Evolutionary conservation across 2,113 vertebrate genomes (phyloP).

Genomic region (Nycticebus coucang): DNA sequence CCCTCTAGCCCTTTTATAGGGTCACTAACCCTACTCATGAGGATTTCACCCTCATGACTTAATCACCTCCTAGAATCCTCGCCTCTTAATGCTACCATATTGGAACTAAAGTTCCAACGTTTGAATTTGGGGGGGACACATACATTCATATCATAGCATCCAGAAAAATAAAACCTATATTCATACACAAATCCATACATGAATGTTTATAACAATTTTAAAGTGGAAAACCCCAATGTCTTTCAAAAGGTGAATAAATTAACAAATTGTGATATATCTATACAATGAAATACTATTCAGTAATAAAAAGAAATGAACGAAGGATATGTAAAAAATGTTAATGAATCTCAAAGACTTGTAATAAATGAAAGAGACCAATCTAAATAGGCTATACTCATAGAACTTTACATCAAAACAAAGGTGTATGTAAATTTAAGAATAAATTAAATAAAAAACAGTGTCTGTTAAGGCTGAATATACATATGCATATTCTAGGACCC

Average conservation of each 20-base stretch:
- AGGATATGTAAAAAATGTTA: constrained; percentile 6
- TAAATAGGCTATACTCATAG: background rate
- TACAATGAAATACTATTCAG: background rate
- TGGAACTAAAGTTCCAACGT: background rate
- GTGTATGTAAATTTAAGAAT: background rate
- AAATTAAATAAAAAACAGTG: constrained; percentile 5
- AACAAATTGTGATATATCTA: background rate
- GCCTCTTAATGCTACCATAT: background rate
- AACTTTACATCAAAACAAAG: background rate
- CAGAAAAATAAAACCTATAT: constrained; percentile 1
- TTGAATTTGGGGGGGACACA: too few relatives aligned
- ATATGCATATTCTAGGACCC: background rate
- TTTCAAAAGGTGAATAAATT: background rate
- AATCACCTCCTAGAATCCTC: background rate
- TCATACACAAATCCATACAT: background rate
- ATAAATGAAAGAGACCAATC: background rate
- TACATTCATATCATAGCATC: background rate
- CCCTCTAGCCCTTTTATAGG: background rate
- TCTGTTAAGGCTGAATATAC: background rate
- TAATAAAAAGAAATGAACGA: background rate
- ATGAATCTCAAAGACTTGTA: background rate
- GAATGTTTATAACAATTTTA: background rate
- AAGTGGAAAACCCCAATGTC: background rate
- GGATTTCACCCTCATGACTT: background rate
- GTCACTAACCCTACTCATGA: background rate